phyloP scores from a whole-genome alignment of 37 sponge, comb jelly and placozoan species.

The Chondrilla cf. caribensis region DNA sequence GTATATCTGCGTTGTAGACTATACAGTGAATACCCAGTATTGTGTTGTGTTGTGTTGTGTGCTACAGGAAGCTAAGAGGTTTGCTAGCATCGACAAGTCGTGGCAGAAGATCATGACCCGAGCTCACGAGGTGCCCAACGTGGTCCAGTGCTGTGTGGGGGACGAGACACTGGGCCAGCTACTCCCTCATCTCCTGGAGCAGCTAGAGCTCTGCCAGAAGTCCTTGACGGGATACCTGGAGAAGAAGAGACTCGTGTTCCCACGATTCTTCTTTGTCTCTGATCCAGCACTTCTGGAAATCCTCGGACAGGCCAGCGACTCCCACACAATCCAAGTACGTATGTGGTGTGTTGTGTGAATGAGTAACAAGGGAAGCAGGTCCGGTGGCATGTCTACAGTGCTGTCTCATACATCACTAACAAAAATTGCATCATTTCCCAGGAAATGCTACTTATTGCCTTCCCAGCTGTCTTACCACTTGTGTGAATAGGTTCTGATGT shows the following conservation, averaged over 20 bases:
- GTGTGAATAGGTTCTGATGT: no score
- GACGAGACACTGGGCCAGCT: conserved; percentile 96
- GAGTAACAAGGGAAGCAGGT: no score
- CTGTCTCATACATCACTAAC: no score
- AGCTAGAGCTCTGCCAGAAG: conserved; percentile 97
- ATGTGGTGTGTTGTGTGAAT: no score
- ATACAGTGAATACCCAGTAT: neutral
- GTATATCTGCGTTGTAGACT: no score
- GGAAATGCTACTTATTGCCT: no score
- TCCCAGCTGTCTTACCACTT: neutral
- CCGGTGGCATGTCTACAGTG: no score
- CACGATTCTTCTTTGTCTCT: conserved; percentile 98
- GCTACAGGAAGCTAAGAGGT: conserved; percentile 83
- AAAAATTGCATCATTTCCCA: no score
- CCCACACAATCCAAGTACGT: conserved; percentile 91
- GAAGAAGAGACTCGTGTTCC: conserved; percentile 93
- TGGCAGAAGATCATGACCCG: conserved; percentile 97
- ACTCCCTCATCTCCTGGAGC: conserved; percentile 94
- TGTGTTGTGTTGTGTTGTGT: neutral
- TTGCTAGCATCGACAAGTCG: conserved; percentile 92
- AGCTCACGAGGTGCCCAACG: conserved; percentile 90
- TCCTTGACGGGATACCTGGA: conserved; percentile 97
- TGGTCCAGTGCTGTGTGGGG: conserved; percentile 96
- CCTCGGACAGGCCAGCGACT: conserved; percentile 98
- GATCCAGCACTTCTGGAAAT: conserved; percentile 98